phyloP scores from a whole-genome alignment of 53 echinoderm and acorn worm genomes.

The Holothuria leucospilota region DNA sequence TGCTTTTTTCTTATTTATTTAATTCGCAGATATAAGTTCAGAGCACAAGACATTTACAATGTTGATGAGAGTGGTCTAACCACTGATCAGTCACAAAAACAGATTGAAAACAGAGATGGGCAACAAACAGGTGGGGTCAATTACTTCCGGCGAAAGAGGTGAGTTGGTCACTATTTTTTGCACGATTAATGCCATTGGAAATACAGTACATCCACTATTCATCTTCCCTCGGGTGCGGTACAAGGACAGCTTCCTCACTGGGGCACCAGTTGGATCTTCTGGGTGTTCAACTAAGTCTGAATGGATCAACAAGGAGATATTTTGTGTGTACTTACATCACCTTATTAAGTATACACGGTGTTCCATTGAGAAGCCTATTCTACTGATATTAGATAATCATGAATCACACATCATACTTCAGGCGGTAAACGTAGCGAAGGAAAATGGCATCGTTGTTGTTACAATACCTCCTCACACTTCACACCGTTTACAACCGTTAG shows the following conservation, averaged over 20 bases:
- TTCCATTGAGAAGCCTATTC: constrained; percentile 17
- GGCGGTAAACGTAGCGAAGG: constrained; percentile 28
- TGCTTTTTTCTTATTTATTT: constrained; percentile 13
- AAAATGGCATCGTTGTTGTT: constrained; percentile 32
- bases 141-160: constrained; percentile 66
- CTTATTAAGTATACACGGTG: constrained; percentile 48
- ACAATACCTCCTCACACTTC: constrained; percentile 26
- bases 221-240: constrained; percentile 62
- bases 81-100: constrained; percentile 31
- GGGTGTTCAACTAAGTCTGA: constrained; percentile 58
- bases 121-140: constrained; percentile 14
- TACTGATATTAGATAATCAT: constrained; percentile 32
- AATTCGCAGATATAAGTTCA: constrained; percentile 26
- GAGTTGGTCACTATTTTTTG: constrained; percentile 50
- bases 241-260: too few species aligned
- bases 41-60: constrained; percentile 35
- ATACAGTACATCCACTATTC: constrained; percentile 56
- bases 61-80: constrained; percentile 43
- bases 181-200: constrained; percentile 46
- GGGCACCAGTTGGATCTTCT: constrained; percentile 44
- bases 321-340: constrained; percentile 58
- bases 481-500: constrained; percentile 29
- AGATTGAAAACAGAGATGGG: constrained; percentile 21
- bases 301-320: constrained; percentile 64
- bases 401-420: constrained; percentile 25